Conservation (phyloP, 1,140 invertebrate genomes). For the Drosophila sulfurigaster region DNA sequence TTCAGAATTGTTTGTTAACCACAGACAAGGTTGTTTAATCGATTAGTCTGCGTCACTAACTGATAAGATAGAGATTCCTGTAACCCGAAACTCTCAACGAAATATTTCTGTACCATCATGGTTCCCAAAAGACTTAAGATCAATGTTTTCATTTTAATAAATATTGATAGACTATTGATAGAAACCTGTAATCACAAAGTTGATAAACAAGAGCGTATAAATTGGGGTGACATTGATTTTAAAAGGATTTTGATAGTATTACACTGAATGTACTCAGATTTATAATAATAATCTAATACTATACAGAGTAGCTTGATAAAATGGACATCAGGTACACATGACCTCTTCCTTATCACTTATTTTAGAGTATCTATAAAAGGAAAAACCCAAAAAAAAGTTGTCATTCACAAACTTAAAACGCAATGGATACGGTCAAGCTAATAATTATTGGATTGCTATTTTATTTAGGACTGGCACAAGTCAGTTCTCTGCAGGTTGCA, state of each 20-base stretch:
- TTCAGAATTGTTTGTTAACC: background rate
- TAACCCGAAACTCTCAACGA: background rate
- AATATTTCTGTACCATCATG: too few relatives aligned
- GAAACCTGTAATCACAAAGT: too few relatives aligned
- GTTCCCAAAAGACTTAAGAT: too few relatives aligned
- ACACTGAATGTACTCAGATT: background rate
- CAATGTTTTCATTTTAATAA: too few relatives aligned
- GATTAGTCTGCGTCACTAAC: background rate
- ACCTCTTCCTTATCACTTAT: background rate
- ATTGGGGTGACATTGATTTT: background rate
- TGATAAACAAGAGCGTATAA: background rate
- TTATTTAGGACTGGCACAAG: background rate
- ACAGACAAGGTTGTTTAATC: background rate
- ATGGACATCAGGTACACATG: background rate
- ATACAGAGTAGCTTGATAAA: too few relatives aligned
- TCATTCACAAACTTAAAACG: slow-evolving; percentile 2
- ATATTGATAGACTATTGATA: background rate
- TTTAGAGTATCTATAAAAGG: background rate
- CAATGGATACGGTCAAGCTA: slow-evolving; percentile 28
- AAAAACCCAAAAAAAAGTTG: background rate
- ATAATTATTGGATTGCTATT: slow-evolving; percentile 15
- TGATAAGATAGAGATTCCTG: background rate
- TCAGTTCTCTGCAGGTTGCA: background rate
- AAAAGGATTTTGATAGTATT: slow-evolving; percentile 7
- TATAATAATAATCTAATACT: background rate